Evolutionary conservation across 2,113 vertebrate genomes (phyloP), one percentile per base, ranked within the genome.

Genomic region (Aplodontia rufa): DNA sequence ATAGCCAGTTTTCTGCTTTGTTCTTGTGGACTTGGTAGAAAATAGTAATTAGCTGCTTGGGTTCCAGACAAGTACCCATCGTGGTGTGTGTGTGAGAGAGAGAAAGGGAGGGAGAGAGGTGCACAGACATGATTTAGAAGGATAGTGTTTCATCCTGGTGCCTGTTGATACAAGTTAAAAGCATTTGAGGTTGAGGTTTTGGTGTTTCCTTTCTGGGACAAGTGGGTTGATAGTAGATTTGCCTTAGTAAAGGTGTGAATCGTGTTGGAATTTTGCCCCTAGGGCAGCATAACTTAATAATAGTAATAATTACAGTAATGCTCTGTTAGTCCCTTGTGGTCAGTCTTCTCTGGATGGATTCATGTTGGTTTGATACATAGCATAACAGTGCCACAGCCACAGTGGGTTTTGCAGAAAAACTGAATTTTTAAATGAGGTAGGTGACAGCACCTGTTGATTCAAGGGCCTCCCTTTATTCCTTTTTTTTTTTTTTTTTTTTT

Each of bases 11-110:
- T 96, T 51, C 60, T 0, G 86, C 91, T 94, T 68, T n/a, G 74
- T 83, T 83, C 75, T 60, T 84, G 16, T 9, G 64, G 71, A 82
- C 55, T 90, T 92, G 8, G 81, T 40, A 53, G 96, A 86, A 89
- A 96, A 96, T 26, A 96, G 94, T 94, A 69, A 93, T 97, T 93
- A 97, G 79, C 72, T 68, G 69, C 86, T 35, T 55, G 86, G 91
- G 51, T 85, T 87, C 72, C 85, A 89, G 95, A 75, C 69, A 53
- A 20, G 76, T 53, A 20, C 8, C 35, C 53, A 0, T 47, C 40
- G n/a, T n/a, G n/a, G n/a, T 90, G 60, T 8, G 22, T 24, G 9
- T 0, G 1, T 0, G 49, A 47, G 58, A 9, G 51, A 1, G 24
- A 30, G 0, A 13, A 0, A 8, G 7, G 28, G 10, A 6, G 37